phyloP scores from a whole-genome alignment of 2,113 vertebrate genomes.

The rat (Rattus norvegicus) region DNA sequence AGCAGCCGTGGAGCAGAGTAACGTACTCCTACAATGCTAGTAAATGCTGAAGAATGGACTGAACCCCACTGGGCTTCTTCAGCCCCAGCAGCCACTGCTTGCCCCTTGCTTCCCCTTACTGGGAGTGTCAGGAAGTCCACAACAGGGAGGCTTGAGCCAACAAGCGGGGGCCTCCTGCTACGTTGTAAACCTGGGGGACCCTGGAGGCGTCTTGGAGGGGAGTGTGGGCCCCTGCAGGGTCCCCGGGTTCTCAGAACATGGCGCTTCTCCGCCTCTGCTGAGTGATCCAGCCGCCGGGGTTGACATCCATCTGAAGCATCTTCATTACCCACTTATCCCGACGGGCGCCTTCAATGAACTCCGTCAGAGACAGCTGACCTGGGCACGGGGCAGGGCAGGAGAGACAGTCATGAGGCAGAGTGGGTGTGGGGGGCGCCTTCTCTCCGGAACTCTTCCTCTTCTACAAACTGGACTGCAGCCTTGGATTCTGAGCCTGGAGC shows the following conservation, averaged over 20 bases:
- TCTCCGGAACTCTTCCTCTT: neutral
- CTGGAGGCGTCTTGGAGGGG: neutral
- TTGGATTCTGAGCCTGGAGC: neutral
- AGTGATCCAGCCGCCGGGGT: constrained; percentile 91
- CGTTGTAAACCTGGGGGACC: neutral
- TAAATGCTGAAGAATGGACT: neutral
- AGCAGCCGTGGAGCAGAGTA: neutral
- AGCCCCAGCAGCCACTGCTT: neutral
- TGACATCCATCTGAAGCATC: constrained; percentile 97
- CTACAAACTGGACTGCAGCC: neutral
- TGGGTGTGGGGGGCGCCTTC: neutral
- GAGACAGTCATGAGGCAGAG: fast-evolving
- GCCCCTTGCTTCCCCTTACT: neutral
- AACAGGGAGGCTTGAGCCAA: neutral
- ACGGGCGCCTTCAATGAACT: constrained; percentile 94
- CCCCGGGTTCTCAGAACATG: constrained; percentile 80
- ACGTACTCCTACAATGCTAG: neutral
- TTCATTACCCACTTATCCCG: constrained; percentile 98
- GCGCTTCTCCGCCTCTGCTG: constrained; percentile 89
- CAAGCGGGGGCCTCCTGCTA: neutral
- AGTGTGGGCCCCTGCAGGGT: neutral
- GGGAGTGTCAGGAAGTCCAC: neutral
- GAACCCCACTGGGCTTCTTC: neutral
- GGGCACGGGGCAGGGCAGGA: neutral
- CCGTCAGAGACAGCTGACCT: constrained; percentile 94